Base-by-base conservation (phyloP, 2,113 vertebrate species). In the Fukomys damarensis region DNA sequence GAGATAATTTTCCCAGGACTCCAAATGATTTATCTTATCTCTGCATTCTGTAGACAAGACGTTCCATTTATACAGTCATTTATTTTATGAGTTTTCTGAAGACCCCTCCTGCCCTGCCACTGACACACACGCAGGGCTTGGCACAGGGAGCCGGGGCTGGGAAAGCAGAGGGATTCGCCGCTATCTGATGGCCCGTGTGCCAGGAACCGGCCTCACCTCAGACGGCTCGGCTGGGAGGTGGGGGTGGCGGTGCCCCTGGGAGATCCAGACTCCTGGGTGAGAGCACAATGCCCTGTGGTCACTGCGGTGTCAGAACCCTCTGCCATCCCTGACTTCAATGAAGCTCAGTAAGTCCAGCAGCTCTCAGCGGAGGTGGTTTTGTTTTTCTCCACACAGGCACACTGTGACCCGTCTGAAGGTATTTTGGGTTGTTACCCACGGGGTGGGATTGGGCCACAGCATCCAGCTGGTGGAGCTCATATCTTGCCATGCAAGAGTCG, bases 21-120 rank as follows among this genome's bases (percentile, higher is more conserved):
- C 97, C 96, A 35, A 96, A 97, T 97, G 97, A 97, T 97, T 98
- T 97, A 98, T 97, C 97, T 97, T 97, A 96, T 97, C 97, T 97
- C 91, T 95, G 59, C 89, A 91, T 97, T 97, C 95, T 97, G 96
- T 87, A 95, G 97, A 97, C 91, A 93, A 97, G 97, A 96, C 91
- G 84, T 96, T 96, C 97, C 96, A 96, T 97, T 97, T 96, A 97
- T 97, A 96, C 96, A 96, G 97, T 96, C 93, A 96, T 97, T 98
- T 97, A 95, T 97, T 96, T 97, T 97, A 97, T 97, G 97, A 96
- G 96, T 96, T 97, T 95, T 95, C 82, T 86, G 89, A 95, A 94
- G 90, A 79, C 30, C 49, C 80, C 82, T 46, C 11, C 41, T 7
- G 6, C 2, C 74, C 76, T 4, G 24, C 35, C 10, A 3, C 70